Base-by-base conservation (phyloP, 2,888 invertebrate species). In the Drosophila algonquin region DNA sequence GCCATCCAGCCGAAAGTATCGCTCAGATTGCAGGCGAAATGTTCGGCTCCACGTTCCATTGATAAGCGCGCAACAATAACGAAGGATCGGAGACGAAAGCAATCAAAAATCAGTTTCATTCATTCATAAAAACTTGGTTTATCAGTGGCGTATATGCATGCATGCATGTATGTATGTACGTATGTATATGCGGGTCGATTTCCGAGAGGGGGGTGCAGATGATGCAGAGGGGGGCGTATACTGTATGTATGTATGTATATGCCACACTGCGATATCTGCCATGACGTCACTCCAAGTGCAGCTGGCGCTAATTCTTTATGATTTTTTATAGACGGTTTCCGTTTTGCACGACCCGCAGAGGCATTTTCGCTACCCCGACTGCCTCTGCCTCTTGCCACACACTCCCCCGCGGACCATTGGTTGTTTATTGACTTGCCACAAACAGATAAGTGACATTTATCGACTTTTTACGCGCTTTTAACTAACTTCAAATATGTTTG, bases 361-460 rank as follows among this genome's bases (percentile, higher is more conserved):
- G 45, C 50, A 24, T 8, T 53, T 71, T 71, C 27, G 21, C 50
- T 50, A 12, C 30, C 1, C 2, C 16, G 10, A 18, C 18, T 62
- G 24, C 63, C 65, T 52, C 67, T 62, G 58, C n/a, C 18, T 24
- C 47, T 44, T 44, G 10, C 32, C 46, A 18, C 61, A 61, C 47
- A 57, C 61, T 45, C 40, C 14, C 40, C 40, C 40, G n/a, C 40
- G 6, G 24, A 12, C 45, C 46, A 21, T 21, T 46, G 14, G 14
- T 16, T 59, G 67, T 53, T 73, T 71, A 68, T 87, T 82, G 88
- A 75, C 80, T 69, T 64, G 51, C 54, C 60, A 63, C 82, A 89
- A 85, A 85, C 89, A 87, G 89, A 85, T 88, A 85, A 86, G 70
- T 88, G 84, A 83, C 89, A 82, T 86, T 89, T 85, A 85, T 88